phyloP scores from a whole-genome alignment of 2,888 invertebrate genomes.

The Allacma fusca region DNA sequence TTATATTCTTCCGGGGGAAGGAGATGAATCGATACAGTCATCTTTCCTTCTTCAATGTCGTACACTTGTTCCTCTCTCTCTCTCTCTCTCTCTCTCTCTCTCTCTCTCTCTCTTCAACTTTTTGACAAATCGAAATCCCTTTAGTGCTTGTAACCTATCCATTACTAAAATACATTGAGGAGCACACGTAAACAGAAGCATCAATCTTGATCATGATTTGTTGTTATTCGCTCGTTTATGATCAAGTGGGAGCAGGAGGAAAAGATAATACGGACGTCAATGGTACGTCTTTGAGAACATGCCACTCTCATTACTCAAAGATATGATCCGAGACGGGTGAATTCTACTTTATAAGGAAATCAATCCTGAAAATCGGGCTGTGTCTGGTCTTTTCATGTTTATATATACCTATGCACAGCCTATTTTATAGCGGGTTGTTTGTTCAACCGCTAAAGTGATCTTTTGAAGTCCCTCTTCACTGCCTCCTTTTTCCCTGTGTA shows the following conservation, averaged over 20 bases:
- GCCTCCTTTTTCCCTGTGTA: not conserved
- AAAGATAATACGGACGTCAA: slow-evolving; percentile 39
- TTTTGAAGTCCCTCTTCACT: slow-evolving; percentile 21
- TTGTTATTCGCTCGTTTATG: slow-evolving; percentile 35
- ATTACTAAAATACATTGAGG: slow-evolving; percentile 39
- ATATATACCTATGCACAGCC: not conserved
- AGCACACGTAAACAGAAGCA: slow-evolving; percentile 46
- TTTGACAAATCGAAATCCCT: slow-evolving; percentile 43
- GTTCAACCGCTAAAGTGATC: slow-evolving; percentile 38
- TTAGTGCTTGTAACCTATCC: slow-evolving; percentile 29
- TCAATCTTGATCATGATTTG: slow-evolving; percentile 47
- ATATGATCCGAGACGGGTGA: not conserved
- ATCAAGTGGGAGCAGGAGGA: slow-evolving; percentile 33
- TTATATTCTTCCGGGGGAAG: slow-evolving; percentile 2
- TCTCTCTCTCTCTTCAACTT: too few species aligned
- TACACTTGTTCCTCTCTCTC: slow-evolving; percentile 16
- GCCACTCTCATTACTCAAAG: slow-evolving; percentile 16
- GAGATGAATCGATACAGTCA: slow-evolving; percentile 34
- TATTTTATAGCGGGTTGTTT: slow-evolving; percentile 27
- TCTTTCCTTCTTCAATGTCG: slow-evolving; percentile 24
- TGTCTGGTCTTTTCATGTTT: not conserved
- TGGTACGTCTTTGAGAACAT: slow-evolving; percentile 16
- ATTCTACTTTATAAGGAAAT: slow-evolving; percentile 22
- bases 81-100: too few species aligned
- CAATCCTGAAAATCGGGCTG: slow-evolving; percentile 6